phyloP scores from a whole-genome alignment of 1,140 invertebrate species.

The Orius insidiosus region DNA sequence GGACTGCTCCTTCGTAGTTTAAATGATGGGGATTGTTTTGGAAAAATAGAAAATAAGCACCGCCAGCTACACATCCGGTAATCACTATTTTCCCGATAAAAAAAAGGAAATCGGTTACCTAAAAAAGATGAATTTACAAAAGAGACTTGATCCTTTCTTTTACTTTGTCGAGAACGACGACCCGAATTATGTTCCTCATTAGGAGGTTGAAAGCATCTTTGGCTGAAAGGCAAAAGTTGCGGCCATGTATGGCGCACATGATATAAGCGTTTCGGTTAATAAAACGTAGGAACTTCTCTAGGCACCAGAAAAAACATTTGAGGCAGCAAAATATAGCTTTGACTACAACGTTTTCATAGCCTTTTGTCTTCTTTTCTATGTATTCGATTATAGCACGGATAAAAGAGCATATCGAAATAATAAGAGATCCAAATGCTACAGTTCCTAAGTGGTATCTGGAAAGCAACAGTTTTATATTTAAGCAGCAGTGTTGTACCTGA shows the following conservation, averaged over 20 bases:
- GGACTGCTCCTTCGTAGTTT: slow-evolving; percentile 35
- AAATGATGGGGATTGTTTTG: slow-evolving; percentile 27
- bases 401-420: slow-evolving; percentile 77
- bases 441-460: slow-evolving; percentile 81
- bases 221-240: slow-evolving; percentile 78
- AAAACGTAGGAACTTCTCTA: slow-evolving; percentile 75
- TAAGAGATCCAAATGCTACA: slow-evolving; percentile 79
- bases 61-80: slow-evolving; percentile 39
- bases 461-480: slow-evolving; percentile 15
- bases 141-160: too few species aligned
- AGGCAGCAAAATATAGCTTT: slow-evolving; percentile 61
- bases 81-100: slow-evolving; percentile 80
- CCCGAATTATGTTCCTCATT: slow-evolving; percentile 72
- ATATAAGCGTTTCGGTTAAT: slow-evolving; percentile 90
- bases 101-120: slow-evolving; percentile 77
- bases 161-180: slow-evolving; percentile 79
- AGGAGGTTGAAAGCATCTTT: slow-evolving; percentile 76
- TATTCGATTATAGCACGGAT: slow-evolving; percentile 75
- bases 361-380: slow-evolving; percentile 63
- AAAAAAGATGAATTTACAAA: background rate
- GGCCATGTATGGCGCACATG: slow-evolving; percentile 89
- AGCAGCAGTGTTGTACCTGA: slow-evolving; percentile 35
- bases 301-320: slow-evolving; percentile 79
- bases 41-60: slow-evolving; percentile 40
- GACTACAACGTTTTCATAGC: slow-evolving; percentile 54